A percentile compares a stretch with the other conserved stretches of the same genome.
Evolutionary conservation across 53 echinoderm and acorn worm genomes (phyloP).

Genomic region (Holothuria leucospilota): DNA sequence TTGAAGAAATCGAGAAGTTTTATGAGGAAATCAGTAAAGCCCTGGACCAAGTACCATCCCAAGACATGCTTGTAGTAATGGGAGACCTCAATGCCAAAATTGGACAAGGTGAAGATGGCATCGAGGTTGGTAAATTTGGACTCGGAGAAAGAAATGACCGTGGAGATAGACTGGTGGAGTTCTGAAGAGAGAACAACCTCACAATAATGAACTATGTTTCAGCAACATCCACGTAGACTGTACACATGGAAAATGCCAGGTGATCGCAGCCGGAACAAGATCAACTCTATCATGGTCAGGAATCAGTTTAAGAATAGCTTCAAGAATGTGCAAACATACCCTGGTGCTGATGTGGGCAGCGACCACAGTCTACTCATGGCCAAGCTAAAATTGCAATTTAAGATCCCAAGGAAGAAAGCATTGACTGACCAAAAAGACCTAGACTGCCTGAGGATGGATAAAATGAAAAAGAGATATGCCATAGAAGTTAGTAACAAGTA

Average conservation of each 20-base stretch:
- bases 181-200: slow-evolving; percentile 26
- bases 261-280: slow-evolving; percentile 22
- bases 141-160: slow-evolving; percentile 42
- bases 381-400: not conserved
- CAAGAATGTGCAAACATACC: slow-evolving; percentile 27
- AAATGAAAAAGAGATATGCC: too few species aligned
- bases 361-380: slow-evolving; percentile 17
- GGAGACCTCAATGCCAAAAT: slow-evolving; percentile 44
- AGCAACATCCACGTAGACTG: slow-evolving; percentile 52
- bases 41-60: too few species aligned
- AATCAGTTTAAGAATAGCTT: not conserved
- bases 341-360: slow-evolving; percentile 40
- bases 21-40: too few species aligned
- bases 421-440: too few species aligned
- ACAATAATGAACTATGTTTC: slow-evolving; percentile 33
- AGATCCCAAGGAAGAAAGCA: too few species aligned
- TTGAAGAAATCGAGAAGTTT: too few species aligned
- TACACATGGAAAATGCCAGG: slow-evolving; percentile 33
- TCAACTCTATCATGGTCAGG: slow-evolving; percentile 38
- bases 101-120: not conserved
- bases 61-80: too few species aligned
- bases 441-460: too few species aligned
- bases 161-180: slow-evolving; percentile 44
- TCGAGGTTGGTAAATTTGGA: not conserved
- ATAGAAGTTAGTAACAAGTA: too few species aligned